Percentiles rank a stretch among this genome's conserved stretches.
These are phyloP conservation scores for Bombus terrestris DNA, from an alignment of 1,140 invertebrate species.

Conservation along the genomic window DNA sequence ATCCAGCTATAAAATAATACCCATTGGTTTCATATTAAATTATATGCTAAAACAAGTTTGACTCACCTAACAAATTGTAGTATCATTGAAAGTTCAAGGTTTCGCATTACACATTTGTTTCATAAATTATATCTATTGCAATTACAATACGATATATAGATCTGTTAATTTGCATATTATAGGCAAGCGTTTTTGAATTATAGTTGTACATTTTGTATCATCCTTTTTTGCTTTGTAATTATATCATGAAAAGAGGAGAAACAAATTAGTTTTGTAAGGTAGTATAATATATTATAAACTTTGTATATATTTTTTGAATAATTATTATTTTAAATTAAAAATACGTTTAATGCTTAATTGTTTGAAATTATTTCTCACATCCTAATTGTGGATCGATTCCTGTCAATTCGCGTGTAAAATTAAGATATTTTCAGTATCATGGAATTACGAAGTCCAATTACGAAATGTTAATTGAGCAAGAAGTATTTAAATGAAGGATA, in stretches of 20 bases:
- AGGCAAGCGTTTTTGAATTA: constrained; percentile 72
- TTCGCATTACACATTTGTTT: constrained; percentile 19
- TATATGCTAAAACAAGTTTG: constrained; percentile 45
- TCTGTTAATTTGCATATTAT: constrained; percentile 62
- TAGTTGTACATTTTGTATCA: constrained; percentile 80
- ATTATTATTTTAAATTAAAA: constrained; percentile 82
- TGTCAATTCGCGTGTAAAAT: no score
- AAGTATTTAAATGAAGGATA: not conserved
- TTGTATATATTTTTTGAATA: constrained; percentile 81
- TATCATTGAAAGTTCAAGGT: constrained; percentile 13
- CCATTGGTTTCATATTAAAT: constrained; percentile 29
- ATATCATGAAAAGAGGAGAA: constrained; percentile 66
- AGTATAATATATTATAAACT: constrained; percentile 76
- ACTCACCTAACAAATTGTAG: constrained; percentile 51
- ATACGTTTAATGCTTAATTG: constrained; percentile 76
- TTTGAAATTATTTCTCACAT: constrained; percentile 26
- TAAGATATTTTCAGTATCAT: not conserved
- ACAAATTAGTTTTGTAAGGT: constrained; percentile 78
- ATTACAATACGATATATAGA: constrained; percentile 62
- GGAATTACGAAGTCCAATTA: not conserved
- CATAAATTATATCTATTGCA: constrained; percentile 41
- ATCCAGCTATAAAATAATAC: constrained; percentile 30
- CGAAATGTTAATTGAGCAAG: not conserved
- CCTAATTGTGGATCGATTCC: not conserved
- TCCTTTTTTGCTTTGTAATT: constrained; percentile 79